Base-by-base conservation (phyloP, 2,113 vertebrate genomes). In the Pandion haliaetus region DNA sequence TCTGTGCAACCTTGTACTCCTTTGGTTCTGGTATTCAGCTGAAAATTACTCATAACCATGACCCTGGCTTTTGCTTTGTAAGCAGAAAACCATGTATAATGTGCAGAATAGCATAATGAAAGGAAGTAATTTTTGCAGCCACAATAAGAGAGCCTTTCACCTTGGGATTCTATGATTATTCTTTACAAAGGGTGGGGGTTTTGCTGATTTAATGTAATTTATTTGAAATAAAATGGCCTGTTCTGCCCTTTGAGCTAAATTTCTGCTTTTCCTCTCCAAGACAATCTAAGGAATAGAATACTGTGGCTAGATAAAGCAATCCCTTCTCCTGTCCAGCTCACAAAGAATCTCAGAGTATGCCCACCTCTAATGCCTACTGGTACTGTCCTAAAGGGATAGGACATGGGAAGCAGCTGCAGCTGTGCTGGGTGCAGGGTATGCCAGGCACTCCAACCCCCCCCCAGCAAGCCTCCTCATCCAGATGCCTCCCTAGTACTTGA, bases 51-150 rank as follows among this genome's bases (percentile, higher is more conserved):
- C 87, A 63, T 86, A 95, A 95, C 91, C 17, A 13, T 88, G 83
- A 91, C 50, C 55, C 86, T 97, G 92, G 73, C 34, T 94, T 96
- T 94, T 93, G 29, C 84, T 95, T 62, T 96, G 94, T 98, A 97
- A 98, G 94, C 93, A 90, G 88, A 98, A 98, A 98, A 93, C 86
- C 82, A 58, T 88, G 49, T 83, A 88, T 77, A 77, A 89, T 38
- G 31, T 88, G 71, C 88, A 93, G 92, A 95, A 95, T 95, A 96
- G 93, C 74, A 59, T 77, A 97, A 95, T 96, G 91, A 94, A 95
- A 96, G 95, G 95, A 97, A 98, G 61, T 82, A 62, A 93, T 95
- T 96, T 98, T 96, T 88, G 62, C 93, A 97, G 58, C 74, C 47
- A 29, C 88, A 91, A 2, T 88, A 94, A 85, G 71, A 94, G 58